A percentile compares a stretch with the other conserved stretches of the same genome.
Conservation (phyloP, 2,888 invertebrate genomes). For the Drosophila affinis region DNA sequence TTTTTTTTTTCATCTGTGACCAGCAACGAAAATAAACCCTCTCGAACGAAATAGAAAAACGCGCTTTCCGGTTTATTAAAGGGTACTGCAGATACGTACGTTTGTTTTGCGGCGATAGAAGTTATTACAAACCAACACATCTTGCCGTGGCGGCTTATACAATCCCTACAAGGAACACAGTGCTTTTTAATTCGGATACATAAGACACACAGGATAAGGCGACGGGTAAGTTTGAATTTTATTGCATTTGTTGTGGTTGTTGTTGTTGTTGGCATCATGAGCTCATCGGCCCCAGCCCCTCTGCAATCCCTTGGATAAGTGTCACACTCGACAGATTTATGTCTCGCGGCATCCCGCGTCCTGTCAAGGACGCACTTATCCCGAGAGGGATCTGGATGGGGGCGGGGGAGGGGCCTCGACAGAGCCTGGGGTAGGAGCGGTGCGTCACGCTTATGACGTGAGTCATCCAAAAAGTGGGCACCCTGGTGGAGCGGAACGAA, state of each 20-base stretch:
- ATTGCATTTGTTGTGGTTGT: neutral
- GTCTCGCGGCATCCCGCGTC: constrained; percentile 46
- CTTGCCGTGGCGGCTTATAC: neutral
- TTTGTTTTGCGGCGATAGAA: neutral
- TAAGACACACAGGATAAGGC: neutral
- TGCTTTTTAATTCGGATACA: neutral
- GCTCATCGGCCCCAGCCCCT: neutral
- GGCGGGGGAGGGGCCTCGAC: neutral
- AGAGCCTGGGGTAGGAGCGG: constrained; percentile 15
- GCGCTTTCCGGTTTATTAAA: neutral
- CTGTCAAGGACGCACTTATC: constrained; percentile 28
- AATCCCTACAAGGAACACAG: neutral
- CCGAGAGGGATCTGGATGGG: too few species aligned
- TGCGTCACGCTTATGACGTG: constrained; percentile 59
- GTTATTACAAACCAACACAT: neutral
- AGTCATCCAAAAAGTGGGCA: constrained; percentile 49
- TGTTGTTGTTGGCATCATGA: neutral
- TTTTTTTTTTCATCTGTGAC: neutral
- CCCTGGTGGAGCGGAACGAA: constrained; percentile 14
- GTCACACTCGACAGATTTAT: constrained; percentile 61
- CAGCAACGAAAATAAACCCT: too few species aligned
- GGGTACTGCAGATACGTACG: neutral
- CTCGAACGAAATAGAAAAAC: too few species aligned
- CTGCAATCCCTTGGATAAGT: constrained; percentile 32
- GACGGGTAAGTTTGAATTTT: neutral